A percentile compares a stretch with the other conserved stretches of the same genome.
phyloP scores from a whole-genome alignment of 2,888 invertebrate species.

The Dryomyza anilis region DNA sequence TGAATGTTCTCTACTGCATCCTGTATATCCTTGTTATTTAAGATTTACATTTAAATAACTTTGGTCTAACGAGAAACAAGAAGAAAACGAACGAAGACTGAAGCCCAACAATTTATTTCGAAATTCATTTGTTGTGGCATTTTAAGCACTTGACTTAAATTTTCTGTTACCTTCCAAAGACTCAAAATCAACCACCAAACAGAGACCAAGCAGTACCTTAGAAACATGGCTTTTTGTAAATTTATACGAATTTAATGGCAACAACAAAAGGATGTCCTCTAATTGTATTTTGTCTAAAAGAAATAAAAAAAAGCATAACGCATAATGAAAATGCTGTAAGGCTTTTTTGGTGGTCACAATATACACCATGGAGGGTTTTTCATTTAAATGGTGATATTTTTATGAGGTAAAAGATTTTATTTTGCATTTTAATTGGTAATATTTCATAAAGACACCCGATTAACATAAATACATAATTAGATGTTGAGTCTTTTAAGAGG shows the following conservation, averaged over 20 bases:
- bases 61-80: neutral
- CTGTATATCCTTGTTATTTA: neutral
- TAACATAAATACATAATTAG: no score
- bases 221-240: neutral
- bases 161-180: neutral
- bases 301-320: no score
- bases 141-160: constrained; percentile 1
- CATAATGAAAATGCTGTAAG: neutral
- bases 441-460: no score
- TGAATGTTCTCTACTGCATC: neutral
- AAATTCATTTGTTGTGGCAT: constrained; percentile 10
- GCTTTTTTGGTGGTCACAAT: no score
- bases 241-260: constrained; percentile 14
- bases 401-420: no score
- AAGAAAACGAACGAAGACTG: no score
- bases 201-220: neutral
- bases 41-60: constrained; percentile 27
- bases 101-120: neutral
- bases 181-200: neutral
- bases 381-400: no score
- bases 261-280: neutral
- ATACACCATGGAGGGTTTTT: no score
- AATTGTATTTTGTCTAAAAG: neutral
- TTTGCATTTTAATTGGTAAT: no score
- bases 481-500: no score